Evolutionary conservation across 2,113 vertebrate genomes (phyloP).

Genomic region (Microtus oregoni): DNA sequence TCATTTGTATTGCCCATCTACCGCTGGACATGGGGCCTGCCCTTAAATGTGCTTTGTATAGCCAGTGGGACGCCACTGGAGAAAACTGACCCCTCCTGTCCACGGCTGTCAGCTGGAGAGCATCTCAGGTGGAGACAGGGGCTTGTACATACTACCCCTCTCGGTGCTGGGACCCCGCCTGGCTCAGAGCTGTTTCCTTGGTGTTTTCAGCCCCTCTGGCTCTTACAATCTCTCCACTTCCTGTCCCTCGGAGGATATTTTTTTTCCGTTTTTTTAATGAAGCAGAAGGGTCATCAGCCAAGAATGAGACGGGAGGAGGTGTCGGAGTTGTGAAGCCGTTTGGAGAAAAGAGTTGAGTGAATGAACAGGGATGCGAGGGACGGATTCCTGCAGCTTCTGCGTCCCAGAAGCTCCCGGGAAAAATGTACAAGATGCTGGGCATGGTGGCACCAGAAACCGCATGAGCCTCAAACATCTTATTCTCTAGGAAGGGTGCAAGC

Average conservation of each 20-base stretch:
- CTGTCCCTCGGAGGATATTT: background rate
- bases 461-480: background rate
- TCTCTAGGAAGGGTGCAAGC: background rate
- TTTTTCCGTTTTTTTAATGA: background rate
- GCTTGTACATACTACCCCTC: background rate
- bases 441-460: background rate
- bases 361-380: background rate
- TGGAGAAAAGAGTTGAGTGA: background rate
- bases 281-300: background rate
- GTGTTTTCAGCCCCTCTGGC: background rate
- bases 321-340: background rate
- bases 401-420: background rate
- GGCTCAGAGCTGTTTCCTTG: background rate
- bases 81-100: background rate
- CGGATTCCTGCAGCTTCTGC: background rate
- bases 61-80: background rate
- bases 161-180: background rate
- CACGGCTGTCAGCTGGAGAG: background rate
- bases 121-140: background rate
- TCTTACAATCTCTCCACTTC: background rate
- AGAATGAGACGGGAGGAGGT: background rate
- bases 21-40: background rate
- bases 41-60: no score
- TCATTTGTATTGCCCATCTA: background rate
- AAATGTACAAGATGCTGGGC: background rate